phyloP scores from a whole-genome alignment of 2,888 invertebrate species.

The Spatulosminthurus flaviceps region DNA sequence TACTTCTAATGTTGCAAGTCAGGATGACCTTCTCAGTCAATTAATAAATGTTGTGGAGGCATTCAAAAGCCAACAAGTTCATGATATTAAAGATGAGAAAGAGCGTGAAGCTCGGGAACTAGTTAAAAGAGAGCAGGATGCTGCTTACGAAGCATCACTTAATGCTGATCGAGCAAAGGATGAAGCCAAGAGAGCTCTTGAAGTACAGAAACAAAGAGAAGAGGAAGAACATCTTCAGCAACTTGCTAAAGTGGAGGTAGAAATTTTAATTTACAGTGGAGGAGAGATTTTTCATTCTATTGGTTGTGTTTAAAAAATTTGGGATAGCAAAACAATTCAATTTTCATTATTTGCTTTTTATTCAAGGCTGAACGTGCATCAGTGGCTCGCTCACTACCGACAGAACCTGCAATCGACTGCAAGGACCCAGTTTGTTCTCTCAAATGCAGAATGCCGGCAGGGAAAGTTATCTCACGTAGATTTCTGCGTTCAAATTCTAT shows the following conservation, averaged over 20 bases:
- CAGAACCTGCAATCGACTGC: slow-evolving; percentile 58
- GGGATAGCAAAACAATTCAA: no score
- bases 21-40: slow-evolving; percentile 84
- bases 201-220: slow-evolving; percentile 70
- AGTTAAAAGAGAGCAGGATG: slow-evolving; percentile 93
- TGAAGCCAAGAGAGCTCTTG: slow-evolving; percentile 81
- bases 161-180: slow-evolving; percentile 89
- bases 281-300: no score
- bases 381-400: slow-evolving; percentile 57
- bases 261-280: no score
- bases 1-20: slow-evolving; percentile 71
- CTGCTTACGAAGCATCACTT: slow-evolving; percentile 89
- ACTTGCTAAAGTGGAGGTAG: slow-evolving; percentile 75
- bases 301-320: no score
- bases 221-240: slow-evolving; percentile 71
- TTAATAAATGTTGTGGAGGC: slow-evolving; percentile 88
- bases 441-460: slow-evolving; percentile 61
- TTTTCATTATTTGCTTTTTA: slow-evolving; percentile 18
- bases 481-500: slow-evolving; percentile 59
- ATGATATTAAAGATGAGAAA: slow-evolving; percentile 84
- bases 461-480: slow-evolving; percentile 60
- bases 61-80: slow-evolving; percentile 78
- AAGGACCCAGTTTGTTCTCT: slow-evolving; percentile 59
- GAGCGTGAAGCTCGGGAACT: slow-evolving; percentile 88
- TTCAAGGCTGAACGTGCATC: slow-evolving; percentile 54